A percentile compares a stretch with the other conserved stretches of the same genome.
These are phyloP conservation scores for Otis tarda DNA, from an alignment of 2,113 vertebrate species.

Conservation along the genomic window DNA sequence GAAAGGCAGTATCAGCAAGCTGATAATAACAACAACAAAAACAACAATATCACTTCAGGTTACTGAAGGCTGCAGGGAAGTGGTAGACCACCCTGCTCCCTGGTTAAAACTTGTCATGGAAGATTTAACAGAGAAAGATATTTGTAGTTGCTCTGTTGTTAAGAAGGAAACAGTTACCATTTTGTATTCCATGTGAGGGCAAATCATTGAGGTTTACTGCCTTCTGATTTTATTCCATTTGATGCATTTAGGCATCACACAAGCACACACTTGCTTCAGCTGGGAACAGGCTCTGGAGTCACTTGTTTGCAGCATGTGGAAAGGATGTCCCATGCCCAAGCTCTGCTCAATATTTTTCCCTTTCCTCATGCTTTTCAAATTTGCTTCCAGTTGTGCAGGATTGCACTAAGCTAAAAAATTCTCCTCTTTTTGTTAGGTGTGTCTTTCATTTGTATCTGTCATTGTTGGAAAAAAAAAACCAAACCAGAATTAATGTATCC, in stretches of 20 bases:
- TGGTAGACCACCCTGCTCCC: background rate
- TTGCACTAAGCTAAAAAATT: background rate
- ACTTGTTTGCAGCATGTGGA: background rate
- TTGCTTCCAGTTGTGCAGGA: background rate
- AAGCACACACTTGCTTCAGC: background rate
- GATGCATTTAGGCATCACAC: background rate
- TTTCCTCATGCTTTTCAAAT: background rate
- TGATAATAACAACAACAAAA: background rate
- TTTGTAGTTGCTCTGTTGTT: background rate
- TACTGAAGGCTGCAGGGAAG: background rate
- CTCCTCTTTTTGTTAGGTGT: background rate
- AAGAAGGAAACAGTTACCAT: background rate
- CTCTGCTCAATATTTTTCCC: background rate
- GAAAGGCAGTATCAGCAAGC: background rate
- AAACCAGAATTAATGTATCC: background rate
- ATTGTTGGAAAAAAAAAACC: background rate
- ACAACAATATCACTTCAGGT: background rate
- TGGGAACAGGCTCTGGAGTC: background rate
- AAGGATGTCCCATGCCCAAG: background rate
- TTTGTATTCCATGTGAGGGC: background rate
- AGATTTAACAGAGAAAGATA: background rate
- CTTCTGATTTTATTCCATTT: background rate
- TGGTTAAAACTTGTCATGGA: background rate
- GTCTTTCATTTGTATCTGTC: background rate
- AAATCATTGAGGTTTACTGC: background rate